These are phyloP conservation scores for Enteromius thamalakanensis DNA, from an alignment of 2,797 vertebrate species.

Conservation along the genomic window DNA sequence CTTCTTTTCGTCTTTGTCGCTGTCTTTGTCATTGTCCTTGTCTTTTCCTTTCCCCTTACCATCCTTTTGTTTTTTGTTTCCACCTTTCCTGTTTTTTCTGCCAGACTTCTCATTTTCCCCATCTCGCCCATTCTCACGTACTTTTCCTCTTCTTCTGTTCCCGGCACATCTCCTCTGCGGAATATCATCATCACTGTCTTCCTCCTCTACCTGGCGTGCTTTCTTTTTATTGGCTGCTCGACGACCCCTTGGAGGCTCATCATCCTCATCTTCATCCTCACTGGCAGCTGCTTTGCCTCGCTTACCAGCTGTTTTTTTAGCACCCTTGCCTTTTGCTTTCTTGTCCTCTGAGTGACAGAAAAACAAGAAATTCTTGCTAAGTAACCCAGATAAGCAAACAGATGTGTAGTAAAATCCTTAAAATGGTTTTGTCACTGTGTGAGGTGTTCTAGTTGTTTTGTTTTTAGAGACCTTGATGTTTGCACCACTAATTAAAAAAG, in stretches of 20 bases:
- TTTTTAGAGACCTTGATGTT: neutral
- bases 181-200: constrained; percentile 61
- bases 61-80: constrained; percentile 59
- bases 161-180: constrained; percentile 56
- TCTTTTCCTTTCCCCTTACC: constrained; percentile 59
- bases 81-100: constrained; percentile 72
- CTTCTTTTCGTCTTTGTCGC: constrained; percentile 64
- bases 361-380: neutral
- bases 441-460: neutral
- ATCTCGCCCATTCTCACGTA: constrained; percentile 62
- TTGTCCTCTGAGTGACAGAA: constrained; percentile 67
- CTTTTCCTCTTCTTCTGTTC: constrained; percentile 65
- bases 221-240: constrained; percentile 70
- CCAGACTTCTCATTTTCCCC: constrained; percentile 69
- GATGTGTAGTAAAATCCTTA: neutral
- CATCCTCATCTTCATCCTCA: constrained; percentile 71
- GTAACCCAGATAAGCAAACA: neutral
- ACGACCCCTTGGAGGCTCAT: constrained; percentile 67
- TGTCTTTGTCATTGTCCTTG: constrained; percentile 56
- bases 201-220: constrained; percentile 61
- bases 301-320: constrained; percentile 67
- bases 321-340: constrained; percentile 57
- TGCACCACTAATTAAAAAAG: neutral
- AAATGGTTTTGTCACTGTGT: neutral
- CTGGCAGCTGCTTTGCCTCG: constrained; percentile 69